A percentile compares a stretch with the other conserved stretches of the same genome.
These are phyloP conservation scores for Helicoverpa armigera DNA, from an alignment of 1,140 invertebrate species.

Conservation along the genomic window DNA sequence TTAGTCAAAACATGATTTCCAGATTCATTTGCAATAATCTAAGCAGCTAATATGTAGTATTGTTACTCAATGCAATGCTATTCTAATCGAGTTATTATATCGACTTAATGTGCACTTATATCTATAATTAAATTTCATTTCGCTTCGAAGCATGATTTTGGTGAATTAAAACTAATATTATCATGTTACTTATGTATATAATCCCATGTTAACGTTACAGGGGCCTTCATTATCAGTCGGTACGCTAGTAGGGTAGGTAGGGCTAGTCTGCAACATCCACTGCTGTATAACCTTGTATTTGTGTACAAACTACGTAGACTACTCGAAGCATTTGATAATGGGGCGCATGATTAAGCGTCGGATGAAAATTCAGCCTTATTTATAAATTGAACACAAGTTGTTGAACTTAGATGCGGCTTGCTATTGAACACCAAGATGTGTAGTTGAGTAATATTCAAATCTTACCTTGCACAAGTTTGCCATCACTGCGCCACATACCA, in stretches of 20 bases:
- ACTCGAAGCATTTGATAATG: not conserved
- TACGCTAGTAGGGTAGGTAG: conserved; percentile 24
- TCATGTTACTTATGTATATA: conserved; percentile 31
- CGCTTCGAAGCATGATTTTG: not conserved
- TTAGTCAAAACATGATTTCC: not conserved
- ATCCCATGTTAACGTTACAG: conserved; percentile 34
- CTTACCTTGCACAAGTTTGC: conserved; percentile 14
- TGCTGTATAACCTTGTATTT: not conserved
- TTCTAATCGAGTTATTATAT: conserved; percentile 10
- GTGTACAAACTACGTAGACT: conserved; percentile 16
- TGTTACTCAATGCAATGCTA: not conserved
- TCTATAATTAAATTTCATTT: not conserved
- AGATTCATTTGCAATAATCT: not conserved
- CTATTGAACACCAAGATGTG: not conserved
- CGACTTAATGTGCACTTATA: conserved; percentile 22
- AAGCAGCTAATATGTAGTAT: conserved; percentile 2
- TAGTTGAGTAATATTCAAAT: not conserved
- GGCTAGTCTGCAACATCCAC: conserved; percentile 4
- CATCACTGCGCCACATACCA: not conserved
- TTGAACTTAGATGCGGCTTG: not conserved
- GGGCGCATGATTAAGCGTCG: not conserved
- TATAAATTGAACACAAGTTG: not conserved
- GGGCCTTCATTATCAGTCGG: conserved; percentile 20
- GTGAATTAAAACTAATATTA: conserved; percentile 1
- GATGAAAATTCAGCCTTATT: no score